These are phyloP conservation scores for Alca torda DNA, from an alignment of 2,797 vertebrate genomes.

Conservation along the genomic window DNA sequence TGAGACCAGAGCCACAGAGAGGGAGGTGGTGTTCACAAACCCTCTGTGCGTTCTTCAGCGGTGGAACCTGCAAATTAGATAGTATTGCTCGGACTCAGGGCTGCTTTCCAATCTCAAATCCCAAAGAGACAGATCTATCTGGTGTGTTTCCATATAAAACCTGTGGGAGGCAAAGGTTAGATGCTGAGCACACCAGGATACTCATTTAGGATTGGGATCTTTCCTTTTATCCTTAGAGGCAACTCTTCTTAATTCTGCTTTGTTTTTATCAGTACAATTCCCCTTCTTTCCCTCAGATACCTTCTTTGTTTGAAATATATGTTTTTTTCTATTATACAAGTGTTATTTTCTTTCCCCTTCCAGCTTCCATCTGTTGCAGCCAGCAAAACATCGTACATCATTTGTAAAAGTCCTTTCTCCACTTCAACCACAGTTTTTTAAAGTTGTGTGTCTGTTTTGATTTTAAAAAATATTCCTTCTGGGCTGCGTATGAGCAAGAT, in stretches of 20 bases:
- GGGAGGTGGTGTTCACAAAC: background rate
- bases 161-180: background rate
- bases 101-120: background rate
- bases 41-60: background rate
- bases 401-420: background rate
- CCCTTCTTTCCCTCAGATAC: background rate
- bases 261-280: background rate
- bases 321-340: background rate
- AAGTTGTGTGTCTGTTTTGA: background rate
- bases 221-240: background rate
- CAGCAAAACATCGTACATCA: background rate
- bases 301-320: background rate
- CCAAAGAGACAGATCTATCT: background rate
- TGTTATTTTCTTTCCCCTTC: background rate
- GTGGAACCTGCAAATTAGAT: background rate
- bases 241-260: background rate
- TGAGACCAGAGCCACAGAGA: background rate
- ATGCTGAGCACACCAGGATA: background rate
- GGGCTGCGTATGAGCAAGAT: background rate
- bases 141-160: background rate
- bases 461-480: background rate
- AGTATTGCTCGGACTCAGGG: background rate
- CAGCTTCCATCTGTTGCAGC: background rate
- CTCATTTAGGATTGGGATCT: background rate
- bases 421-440: background rate